Conservation (phyloP, 2,797 vertebrate genomes). For the Coreius guichenoti region DNA sequence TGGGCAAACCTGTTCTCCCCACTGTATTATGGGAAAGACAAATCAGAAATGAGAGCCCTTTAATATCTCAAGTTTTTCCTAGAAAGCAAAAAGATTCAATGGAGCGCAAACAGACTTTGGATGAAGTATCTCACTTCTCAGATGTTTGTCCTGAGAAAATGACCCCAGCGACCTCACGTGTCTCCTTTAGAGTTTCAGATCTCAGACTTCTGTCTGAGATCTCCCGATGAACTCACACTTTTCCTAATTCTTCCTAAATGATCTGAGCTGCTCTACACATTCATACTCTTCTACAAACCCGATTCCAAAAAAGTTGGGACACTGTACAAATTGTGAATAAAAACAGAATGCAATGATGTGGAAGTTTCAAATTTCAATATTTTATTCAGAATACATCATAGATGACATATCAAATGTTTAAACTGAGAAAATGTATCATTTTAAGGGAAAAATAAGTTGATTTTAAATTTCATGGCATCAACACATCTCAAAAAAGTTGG, state of each 20-base stretch:
- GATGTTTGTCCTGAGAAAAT: not conserved
- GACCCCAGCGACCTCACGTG: not conserved
- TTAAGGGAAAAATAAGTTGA: too few relatives aligned
- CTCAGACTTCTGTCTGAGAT: not conserved
- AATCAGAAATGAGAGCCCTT: not conserved
- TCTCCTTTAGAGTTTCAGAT: too few relatives aligned
- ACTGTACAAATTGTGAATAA: too few relatives aligned
- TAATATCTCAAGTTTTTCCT: not conserved
- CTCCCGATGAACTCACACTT: not conserved
- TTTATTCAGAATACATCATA: too few relatives aligned
- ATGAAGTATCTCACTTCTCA: not conserved
- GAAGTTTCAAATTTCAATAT: too few relatives aligned
- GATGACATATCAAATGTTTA: too few relatives aligned
- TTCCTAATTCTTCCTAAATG: not conserved
- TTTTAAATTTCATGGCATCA: too few relatives aligned
- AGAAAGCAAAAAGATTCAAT: not conserved
- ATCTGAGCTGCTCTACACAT: not conserved
- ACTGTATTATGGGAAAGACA: not conserved
- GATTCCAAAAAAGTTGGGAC: too few relatives aligned
- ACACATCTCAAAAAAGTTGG: too few relatives aligned
- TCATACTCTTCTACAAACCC: not conserved
- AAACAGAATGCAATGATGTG: too few relatives aligned
- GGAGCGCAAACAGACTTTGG: not conserved
- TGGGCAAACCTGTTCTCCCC: too few relatives aligned
- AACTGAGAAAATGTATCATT: too few relatives aligned